Conservation (phyloP, 1,140 invertebrate genomes). For the Lepeophtheirus salmonis region DNA sequence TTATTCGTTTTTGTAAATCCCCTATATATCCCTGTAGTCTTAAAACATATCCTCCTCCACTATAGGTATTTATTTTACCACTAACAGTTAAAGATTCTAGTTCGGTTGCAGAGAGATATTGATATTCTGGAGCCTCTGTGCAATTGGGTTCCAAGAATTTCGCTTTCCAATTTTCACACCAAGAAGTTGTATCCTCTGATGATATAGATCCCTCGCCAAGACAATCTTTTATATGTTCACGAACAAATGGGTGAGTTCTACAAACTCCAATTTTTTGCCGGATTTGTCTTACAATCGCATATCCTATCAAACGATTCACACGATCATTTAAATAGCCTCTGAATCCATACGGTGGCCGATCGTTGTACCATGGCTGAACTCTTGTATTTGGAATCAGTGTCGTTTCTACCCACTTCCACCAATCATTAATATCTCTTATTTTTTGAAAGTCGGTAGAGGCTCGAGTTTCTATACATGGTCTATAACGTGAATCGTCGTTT, state of each 20-base stretch:
- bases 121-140: slow-evolving; percentile 4
- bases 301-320: slow-evolving; percentile 35
- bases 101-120: background rate
- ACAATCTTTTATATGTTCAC: slow-evolving; percentile 4
- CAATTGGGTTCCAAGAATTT: background rate
- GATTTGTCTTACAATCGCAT: slow-evolving; percentile 33
- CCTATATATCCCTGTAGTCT: slow-evolving; percentile 29
- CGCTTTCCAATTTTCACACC: slow-evolving; percentile 2
- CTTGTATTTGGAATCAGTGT: slow-evolving; percentile 13
- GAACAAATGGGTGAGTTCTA: slow-evolving; percentile 19
- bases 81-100: background rate
- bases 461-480: background rate
- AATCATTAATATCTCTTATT: slow-evolving; percentile 14
- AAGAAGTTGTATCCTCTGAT: background rate
- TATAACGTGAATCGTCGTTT: slow-evolving; percentile 3
- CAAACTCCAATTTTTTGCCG: slow-evolving; percentile 26
- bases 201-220: background rate
- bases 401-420: slow-evolving; percentile 8
- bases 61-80: slow-evolving; percentile 26
- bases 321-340: slow-evolving; percentile 29
- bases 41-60: slow-evolving; percentile 37
- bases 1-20: slow-evolving; percentile 26
- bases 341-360: slow-evolving; percentile 14
- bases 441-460: background rate
- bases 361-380: slow-evolving; percentile 17